Percentiles rank a stretch among this genome's conserved stretches.
Evolutionary conservation across 1,140 invertebrate genomes (phyloP).

Genomic region (Paracyclopina nana): DNA sequence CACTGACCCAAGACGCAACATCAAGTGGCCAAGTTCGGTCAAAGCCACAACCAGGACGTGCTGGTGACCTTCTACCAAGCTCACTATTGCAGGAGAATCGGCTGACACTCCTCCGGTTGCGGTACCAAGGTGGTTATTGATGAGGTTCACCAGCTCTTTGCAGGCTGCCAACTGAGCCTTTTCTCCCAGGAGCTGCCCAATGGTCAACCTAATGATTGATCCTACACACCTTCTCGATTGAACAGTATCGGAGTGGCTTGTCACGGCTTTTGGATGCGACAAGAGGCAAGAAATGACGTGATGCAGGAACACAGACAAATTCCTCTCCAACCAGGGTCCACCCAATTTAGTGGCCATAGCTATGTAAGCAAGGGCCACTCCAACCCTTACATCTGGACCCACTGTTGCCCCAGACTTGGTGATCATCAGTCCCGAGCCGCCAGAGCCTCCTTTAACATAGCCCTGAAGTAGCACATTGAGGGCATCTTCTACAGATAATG

Average conservation of each 20-base stretch:
- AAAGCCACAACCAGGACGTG: constrained; percentile 82
- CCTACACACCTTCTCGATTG: constrained; percentile 93
- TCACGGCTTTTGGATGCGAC: constrained; percentile 59
- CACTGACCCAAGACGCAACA: constrained; percentile 72
- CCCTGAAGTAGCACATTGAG: constrained; percentile 78
- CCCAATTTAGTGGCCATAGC: constrained; percentile 59
- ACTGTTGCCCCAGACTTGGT: constrained; percentile 71
- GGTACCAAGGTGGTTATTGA: constrained; percentile 29
- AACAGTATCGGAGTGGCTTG: constrained; percentile 88
- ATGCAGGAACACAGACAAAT: constrained; percentile 57
- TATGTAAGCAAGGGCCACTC: constrained; percentile 26
- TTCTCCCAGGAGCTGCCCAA: constrained; percentile 75
- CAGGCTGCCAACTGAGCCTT: constrained; percentile 86
- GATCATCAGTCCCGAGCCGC: constrained; percentile 39
- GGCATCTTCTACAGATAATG: constrained; percentile 72
- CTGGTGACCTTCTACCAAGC: no score
- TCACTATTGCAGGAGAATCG: no score
- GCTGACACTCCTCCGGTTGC: no score
- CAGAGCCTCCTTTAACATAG: constrained; percentile 83
- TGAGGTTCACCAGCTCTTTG: constrained; percentile 82
- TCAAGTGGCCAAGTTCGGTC: constrained; percentile 53
- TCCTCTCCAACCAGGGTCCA: constrained; percentile 76
- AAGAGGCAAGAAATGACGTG: constrained; percentile 55
- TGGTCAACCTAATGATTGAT: constrained; percentile 41
- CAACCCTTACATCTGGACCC: constrained; percentile 84